Evolutionary conservation across 2,113 vertebrate species (phyloP), one percentile per base, ranked within the genome.

Genomic region (Ibidorhyncha struthersii): DNA sequence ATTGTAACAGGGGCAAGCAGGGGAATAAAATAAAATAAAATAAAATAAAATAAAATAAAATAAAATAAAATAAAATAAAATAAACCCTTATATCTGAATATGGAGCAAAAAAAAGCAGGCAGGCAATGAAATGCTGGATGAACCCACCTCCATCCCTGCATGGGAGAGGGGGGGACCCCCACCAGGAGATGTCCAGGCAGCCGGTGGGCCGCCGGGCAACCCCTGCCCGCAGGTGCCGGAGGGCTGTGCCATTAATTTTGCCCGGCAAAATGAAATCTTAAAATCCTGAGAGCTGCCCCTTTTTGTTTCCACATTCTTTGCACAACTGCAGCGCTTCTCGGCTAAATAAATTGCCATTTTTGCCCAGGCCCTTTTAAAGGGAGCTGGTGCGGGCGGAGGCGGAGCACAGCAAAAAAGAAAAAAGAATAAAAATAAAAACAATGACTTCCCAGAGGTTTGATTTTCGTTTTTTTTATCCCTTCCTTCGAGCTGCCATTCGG

Each of bases 51-150:
- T n/a, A n/a, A n/a, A 12, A 45, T 45, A 19, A 45, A 19, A 45
- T 19, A 45, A 13, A 4, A 53, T 40, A 47, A 76, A 12, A 45
- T 45, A 19, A 45, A 19, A 45, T 19, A 45, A 13, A 4, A 53
- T 40, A 47, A 76, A n/a, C n/a, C n/a, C 53, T 45, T 16, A 32
- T 11, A 45, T 62, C 7, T 76, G 25, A n/a, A 32, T 10, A 7
- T 4, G 4, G 22, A 56, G 38, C 6, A 5, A n/a, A 32, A 36
- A 49, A 4, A 59, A n/a, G 8, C 14, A 21, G 7, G 30, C 38
- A 41, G 40, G 20, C 13, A 52, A 18, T 0, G 4, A 87, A 67
- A 41, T 4, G 23, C 1, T 30, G 7, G 6, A 6, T 6, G n/a
- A 67, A 72, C 27, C 14, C 80, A 23, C 22, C 50, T 43, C 71